Percentiles rank a stretch among this genome's conserved stretches.
phyloP scores from a whole-genome alignment of 2,888 invertebrate genomes.

The Carpatolechia fugitivella region DNA sequence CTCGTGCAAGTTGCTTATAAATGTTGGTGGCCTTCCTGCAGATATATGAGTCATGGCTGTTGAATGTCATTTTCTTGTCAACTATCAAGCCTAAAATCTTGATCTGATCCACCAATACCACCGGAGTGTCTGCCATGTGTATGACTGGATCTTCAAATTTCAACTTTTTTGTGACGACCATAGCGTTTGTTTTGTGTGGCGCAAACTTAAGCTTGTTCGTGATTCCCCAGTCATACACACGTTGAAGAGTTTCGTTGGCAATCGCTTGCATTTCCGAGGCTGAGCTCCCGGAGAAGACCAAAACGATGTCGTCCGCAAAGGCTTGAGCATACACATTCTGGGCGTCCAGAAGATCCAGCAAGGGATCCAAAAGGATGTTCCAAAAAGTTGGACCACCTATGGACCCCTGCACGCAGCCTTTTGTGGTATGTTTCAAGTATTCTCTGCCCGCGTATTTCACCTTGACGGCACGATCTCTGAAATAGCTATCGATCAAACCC shows the following conservation, averaged over 20 bases:
- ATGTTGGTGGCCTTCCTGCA: too few relatives aligned
- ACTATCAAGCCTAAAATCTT: conserved; percentile 18
- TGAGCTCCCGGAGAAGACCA: conserved; percentile 3
- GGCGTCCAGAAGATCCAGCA: neutral
- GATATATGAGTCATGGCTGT: too few relatives aligned
- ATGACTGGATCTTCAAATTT: neutral
- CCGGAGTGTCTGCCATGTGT: conserved; percentile 5
- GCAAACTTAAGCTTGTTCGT: neutral
- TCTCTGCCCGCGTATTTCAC: conserved; percentile 3
- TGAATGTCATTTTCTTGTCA: neutral
- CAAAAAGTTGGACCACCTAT: neutral
- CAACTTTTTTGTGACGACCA: neutral
- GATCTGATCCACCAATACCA: conserved; percentile 12
- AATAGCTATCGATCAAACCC: neutral
- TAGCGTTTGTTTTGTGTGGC: neutral
- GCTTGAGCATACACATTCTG: too few relatives aligned
- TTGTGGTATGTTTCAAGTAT: neutral
- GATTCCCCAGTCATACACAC: too few relatives aligned
- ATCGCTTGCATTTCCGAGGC: neutral
- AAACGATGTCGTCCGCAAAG: neutral
- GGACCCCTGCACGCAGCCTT: conserved; percentile 7
- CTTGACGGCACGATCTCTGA: neutral
- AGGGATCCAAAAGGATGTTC: neutral
- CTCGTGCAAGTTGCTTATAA: too few relatives aligned
- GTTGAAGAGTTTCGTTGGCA: too few relatives aligned